Conservation (phyloP, 2,113 vertebrate species). For the Circaetus gallicus region DNA sequence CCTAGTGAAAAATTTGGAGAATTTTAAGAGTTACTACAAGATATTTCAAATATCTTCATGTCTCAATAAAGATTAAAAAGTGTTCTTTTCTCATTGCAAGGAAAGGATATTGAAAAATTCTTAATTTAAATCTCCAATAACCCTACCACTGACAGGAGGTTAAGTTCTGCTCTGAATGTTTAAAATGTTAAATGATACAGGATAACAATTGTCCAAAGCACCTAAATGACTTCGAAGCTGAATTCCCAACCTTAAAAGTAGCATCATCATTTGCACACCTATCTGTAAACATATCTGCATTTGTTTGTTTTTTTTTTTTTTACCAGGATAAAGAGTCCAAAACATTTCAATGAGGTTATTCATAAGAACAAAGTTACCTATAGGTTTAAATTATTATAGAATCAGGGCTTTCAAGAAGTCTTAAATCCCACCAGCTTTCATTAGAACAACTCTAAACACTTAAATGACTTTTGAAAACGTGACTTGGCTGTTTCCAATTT, state of each 20-base stretch:
- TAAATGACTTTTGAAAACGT: neutral
- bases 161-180: neutral
- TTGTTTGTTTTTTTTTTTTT: neutral
- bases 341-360: neutral
- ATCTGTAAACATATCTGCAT: neutral
- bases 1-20: conserved; percentile 67
- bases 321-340: neutral
- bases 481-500: neutral
- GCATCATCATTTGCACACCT: neutral
- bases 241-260: neutral
- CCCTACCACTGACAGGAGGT: neutral
- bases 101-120: neutral
- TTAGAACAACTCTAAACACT: neutral
- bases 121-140: neutral
- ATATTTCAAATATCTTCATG: neutral
- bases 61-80: neutral
- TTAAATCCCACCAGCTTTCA: neutral
- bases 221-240: neutral
- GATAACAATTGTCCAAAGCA: neutral
- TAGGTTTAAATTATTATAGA: neutral
- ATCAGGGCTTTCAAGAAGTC: neutral
- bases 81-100: neutral
- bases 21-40: neutral
- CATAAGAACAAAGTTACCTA: neutral
- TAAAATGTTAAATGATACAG: neutral